Base-by-base conservation (phyloP, 2,797 vertebrate species). In the Brachyrhaphis roseni region DNA sequence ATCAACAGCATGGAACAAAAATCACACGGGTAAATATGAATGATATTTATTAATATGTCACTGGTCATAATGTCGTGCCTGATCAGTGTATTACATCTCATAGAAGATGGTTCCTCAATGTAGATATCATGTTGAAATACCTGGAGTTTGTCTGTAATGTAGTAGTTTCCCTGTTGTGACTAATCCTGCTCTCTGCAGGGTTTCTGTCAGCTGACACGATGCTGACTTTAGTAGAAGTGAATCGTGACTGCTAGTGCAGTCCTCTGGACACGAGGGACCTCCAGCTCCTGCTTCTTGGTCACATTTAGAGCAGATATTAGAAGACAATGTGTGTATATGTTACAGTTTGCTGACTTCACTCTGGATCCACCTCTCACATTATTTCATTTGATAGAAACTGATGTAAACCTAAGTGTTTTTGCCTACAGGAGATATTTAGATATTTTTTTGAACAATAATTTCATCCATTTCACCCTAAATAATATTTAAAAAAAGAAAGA, bases 181-280 rank as follows among this genome's bases (percentile, higher is more conserved):
- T 15, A 12, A 57, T 57, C 23, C 10, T 84, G 74, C 85, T 88
- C 87, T 79, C 78, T 82, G 79, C 46, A n/a, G 79, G 74, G 59
- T n/a, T 76, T 88, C 82, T 74, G 72, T 73, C 78, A 76, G 82
- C 78, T 80, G 74, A 74, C 74, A 70, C 64, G 46, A 75, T 39
- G 85, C 62, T 77, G 79, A 46, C 78, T 90, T 86, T 85, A 88
- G 84, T 80, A 79, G 59, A 68, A 82, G 49, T 76, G 10, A 82
- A 71, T 72, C 53, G 31, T 77, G 75, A 87, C 79, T 84, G 73
- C 74, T 84, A 41, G 64, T 47, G 71, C 18, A 47, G 8, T 49
- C 78, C 47, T 57, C 66, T n/a, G 59, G 34, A 77, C 8, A 23
- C 36, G 0, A 26, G 5, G 59, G 39, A 34, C 31, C 41, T 74